Conservation (phyloP, 35 echinoderm and acorn worm species). For the Anneissia japonica region DNA sequence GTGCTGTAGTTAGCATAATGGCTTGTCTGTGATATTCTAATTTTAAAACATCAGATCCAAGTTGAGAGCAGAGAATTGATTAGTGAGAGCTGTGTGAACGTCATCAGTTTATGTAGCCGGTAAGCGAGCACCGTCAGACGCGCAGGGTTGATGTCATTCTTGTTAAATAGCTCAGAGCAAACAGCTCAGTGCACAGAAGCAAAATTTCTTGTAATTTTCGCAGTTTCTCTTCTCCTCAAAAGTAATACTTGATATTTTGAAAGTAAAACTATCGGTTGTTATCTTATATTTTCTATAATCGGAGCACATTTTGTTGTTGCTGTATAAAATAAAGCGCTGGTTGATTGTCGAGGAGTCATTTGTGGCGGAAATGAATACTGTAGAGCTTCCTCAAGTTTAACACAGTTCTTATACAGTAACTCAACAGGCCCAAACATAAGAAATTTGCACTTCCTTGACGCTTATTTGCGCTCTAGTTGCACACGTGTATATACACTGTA, state of each 20-base stretch:
- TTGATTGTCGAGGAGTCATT: not conserved
- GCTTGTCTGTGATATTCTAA: not conserved
- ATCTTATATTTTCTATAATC: too few species aligned
- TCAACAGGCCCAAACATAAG: not conserved
- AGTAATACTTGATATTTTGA: too few species aligned
- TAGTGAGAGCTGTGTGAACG: not conserved
- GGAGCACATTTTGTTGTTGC: too few species aligned
- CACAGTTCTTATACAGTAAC: not conserved
- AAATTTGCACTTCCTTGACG: not conserved
- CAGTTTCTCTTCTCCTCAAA: too few species aligned
- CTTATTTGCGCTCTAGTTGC: not conserved
- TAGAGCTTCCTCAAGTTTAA: not conserved
- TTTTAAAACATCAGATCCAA: not conserved
- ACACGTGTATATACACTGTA: too few species aligned
- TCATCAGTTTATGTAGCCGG: not conserved
- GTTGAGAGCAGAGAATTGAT: not conserved
- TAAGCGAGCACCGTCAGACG: not conserved
- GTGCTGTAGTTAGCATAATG: not conserved
- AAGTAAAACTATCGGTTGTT: too few species aligned
- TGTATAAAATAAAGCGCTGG: too few species aligned
- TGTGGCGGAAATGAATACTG: not conserved
- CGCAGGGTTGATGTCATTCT: not conserved
- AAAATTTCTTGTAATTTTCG: too few species aligned
- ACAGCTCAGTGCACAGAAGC: too few species aligned
- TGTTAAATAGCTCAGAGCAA: not conserved